Base-by-base conservation (phyloP, 1,140 invertebrate species). In the Ceratoteleas bidentatus region DNA sequence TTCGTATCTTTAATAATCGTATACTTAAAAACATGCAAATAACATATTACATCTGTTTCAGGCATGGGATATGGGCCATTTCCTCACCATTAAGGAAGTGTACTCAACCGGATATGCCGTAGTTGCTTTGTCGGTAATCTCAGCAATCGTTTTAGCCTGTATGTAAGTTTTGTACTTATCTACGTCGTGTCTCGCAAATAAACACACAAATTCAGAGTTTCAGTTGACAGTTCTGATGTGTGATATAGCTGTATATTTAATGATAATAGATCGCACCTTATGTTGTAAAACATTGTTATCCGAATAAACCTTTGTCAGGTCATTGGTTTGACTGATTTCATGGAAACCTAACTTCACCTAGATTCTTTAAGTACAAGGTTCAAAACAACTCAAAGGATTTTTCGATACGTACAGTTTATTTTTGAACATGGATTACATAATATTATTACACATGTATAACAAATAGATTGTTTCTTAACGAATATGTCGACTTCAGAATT, bases 1-100 rank as follows among this genome's bases (percentile, higher is more conserved):
- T n/a, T n/a, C n/a, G n/a, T n/a, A 33, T 38, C 3, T 10, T 10
- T 43, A 43, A 43, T 43, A 2, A 43, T 43, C n/a, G 40, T 43
- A 2, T 43, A 10, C 1, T n/a, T n/a, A 6, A 49, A 6, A 14
- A n/a, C n/a, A 13, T 49, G 13, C n/a, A 49, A 13, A 13, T 49
- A 49, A n/a, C 10, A 13, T 49, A 2, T 13, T 49, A 70, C 73
- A 13, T 7, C 69, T 72, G 54, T 86, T 87, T 86, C 72, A 93
- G 92, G 84, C 92, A 34, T 96, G 95, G 95, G 95, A 96, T 83
- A 91, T 93, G 0, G 95, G 95, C 7, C 93, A 93, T 80, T 95
- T 93, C 74, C 91, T 96, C 13, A 93, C 94, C 34, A 93, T 95
- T 24, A 95, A 95, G 87, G 92, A 95, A 87, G 95, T 96, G 4